Evolutionary conservation across 2,888 invertebrate genomes (phyloP).

Genomic region (Hermaeophaga mercurialis): DNA sequence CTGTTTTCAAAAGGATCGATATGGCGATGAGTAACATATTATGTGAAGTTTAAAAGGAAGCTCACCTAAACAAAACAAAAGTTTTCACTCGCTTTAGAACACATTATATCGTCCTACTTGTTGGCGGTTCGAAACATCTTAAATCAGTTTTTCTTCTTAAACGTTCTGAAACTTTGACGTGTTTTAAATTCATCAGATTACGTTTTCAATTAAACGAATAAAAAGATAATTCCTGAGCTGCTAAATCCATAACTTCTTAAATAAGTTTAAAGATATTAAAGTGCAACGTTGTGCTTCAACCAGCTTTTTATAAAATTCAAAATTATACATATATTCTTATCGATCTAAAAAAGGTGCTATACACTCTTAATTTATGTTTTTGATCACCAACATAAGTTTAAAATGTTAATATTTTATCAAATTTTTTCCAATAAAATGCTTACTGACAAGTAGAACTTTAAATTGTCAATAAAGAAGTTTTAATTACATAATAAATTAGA

Average conservation of each 20-base stretch:
- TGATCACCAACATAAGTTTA: too few relatives aligned
- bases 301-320: too few relatives aligned
- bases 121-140: conserved; percentile 12
- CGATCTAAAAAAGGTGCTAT: too few relatives aligned
- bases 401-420: too few relatives aligned
- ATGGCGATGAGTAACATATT: conserved; percentile 23
- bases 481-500: too few relatives aligned
- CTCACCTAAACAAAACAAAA: conserved; percentile 24
- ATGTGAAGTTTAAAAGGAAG: conserved; percentile 26
- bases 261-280: conserved; percentile 1
- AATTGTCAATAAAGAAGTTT: too few relatives aligned
- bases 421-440: too few relatives aligned
- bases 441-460: too few relatives aligned
- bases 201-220: conserved; percentile 12
- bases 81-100: conserved; percentile 21
- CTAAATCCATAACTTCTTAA: conserved; percentile 3
- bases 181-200: conserved; percentile 18
- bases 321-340: too few relatives aligned
- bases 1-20: conserved; percentile 22
- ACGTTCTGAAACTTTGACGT: conserved; percentile 10
- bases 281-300: background rate
- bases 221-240: background rate
- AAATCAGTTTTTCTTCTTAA: conserved; percentile 12
- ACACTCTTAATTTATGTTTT: too few relatives aligned
- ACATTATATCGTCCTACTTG: conserved; percentile 21